phyloP scores from a whole-genome alignment of 2,888 invertebrate species.

The Lasioglossum malachurum region DNA sequence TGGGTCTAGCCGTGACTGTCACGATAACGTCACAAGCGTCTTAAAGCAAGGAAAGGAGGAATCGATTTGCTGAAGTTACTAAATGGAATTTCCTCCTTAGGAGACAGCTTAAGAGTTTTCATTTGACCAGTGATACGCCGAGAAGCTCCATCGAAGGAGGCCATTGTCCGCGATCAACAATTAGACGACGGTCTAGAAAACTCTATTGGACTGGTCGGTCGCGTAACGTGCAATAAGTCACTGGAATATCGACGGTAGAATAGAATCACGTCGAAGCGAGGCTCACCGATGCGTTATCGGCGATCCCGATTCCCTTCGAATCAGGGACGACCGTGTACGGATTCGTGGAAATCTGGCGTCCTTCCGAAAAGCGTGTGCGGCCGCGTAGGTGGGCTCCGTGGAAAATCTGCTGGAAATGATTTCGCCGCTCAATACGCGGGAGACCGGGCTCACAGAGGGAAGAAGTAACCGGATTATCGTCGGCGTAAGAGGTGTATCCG shows the following conservation, averaged over 20 bases:
- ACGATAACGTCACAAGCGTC: neutral
- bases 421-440: conserved; percentile 51
- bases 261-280: neutral
- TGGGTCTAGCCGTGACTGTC: neutral
- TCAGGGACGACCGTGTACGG: neutral
- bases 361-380: neutral
- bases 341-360: conserved; percentile 23
- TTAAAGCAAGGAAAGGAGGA: neutral
- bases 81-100: neutral
- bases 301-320: conserved; percentile 16
- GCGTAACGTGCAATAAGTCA: neutral
- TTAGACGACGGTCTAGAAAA: conserved; percentile 1
- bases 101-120: neutral
- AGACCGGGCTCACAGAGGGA: conserved; percentile 27
- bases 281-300: conserved; percentile 38
- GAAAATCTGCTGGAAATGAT: conserved; percentile 61
- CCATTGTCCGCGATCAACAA: conserved; percentile 1
- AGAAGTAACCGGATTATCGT: conserved; percentile 69
- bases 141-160: neutral
- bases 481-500: conserved; percentile 61
- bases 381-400: conserved; percentile 1
- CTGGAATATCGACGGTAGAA: neutral
- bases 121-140: neutral
- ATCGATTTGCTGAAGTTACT: neutral
- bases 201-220: neutral